Evolutionary conservation across 2,888 invertebrate species (phyloP).

Genomic region (Drosophila meridiana): DNA sequence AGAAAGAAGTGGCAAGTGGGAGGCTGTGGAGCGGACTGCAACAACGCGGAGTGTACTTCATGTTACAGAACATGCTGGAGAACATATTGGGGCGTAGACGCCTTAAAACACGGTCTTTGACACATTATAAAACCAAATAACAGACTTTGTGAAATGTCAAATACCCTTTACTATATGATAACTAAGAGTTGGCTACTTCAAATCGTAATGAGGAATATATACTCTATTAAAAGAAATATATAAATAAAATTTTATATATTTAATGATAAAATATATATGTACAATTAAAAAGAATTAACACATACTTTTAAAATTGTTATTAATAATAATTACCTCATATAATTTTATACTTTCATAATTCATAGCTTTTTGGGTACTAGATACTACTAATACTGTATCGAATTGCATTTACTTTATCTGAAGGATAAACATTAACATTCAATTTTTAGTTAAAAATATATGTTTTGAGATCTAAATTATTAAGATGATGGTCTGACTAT

Average conservation of each 20-base stretch:
- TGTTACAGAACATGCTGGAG: constrained; percentile 56
- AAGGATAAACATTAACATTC: no score
- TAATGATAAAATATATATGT: no score
- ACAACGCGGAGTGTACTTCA: constrained; percentile 50
- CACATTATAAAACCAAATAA: constrained; percentile 40
- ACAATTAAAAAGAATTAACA: no score
- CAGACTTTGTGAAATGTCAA: constrained; percentile 24
- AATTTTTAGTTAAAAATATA: background rate
- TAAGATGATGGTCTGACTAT: background rate
- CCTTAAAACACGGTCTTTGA: constrained; percentile 59
- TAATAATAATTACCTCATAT: no score
- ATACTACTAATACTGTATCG: no score
- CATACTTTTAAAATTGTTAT: no score
- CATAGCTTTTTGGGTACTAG: no score
- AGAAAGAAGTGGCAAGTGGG: background rate
- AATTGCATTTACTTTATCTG: no score
- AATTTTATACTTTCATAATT: no score
- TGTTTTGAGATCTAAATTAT: background rate
- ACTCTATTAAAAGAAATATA: no score
- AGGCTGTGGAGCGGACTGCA: constrained; percentile 5
- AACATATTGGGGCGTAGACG: constrained; percentile 29
- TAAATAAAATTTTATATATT: no score
- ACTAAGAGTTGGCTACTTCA: background rate
- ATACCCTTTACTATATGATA: constrained; percentile 30
- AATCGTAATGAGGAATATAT: no score